Conservation (phyloP, 2,113 vertebrate genomes). For the Oryzias woworae region DNA sequence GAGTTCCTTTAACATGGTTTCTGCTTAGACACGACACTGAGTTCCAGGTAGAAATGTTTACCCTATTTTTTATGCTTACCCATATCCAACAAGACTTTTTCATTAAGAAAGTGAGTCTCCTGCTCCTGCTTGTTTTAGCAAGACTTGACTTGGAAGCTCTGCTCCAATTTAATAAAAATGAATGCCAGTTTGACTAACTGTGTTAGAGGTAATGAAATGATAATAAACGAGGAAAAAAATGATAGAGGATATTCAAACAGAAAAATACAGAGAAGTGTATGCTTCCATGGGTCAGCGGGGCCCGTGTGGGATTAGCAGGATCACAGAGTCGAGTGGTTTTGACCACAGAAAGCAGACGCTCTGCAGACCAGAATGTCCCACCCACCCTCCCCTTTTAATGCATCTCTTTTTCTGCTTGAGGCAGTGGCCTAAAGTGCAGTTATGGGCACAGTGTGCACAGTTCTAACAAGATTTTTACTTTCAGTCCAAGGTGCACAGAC, state of each 20-base stretch:
- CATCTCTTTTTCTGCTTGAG: slow-evolving; percentile 9
- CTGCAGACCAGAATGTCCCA: slow-evolving; percentile 1
- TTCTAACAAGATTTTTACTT: slow-evolving; percentile 20
- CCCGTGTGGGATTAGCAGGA: not conserved
- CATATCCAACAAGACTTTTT: not conserved
- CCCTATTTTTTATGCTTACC: not conserved
- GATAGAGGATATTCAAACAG: slow-evolving; percentile 1
- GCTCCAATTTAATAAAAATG: not conserved
- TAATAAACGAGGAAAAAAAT: not conserved
- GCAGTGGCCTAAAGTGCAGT: slow-evolving; percentile 9
- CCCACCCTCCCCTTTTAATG: not conserved
- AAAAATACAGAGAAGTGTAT: not conserved
- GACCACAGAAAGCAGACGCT: not conserved
- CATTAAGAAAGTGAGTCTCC: not conserved
- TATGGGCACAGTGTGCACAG: not conserved
- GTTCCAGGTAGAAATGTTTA: not conserved
- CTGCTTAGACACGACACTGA: slow-evolving; percentile 5
- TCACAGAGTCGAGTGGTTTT: not conserved
- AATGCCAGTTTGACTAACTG: not conserved
- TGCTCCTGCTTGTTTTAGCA: slow-evolving; percentile 24
- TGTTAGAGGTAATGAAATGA: slow-evolving; percentile 2
- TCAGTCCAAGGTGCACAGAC: not conserved
- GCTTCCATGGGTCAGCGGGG: not conserved
- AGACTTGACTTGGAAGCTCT: not conserved
- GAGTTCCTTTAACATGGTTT: slow-evolving; percentile 7